These are phyloP conservation scores for Aphaenogaster floridana DNA, from an alignment of 1,140 invertebrate species.

Conservation along the genomic window DNA sequence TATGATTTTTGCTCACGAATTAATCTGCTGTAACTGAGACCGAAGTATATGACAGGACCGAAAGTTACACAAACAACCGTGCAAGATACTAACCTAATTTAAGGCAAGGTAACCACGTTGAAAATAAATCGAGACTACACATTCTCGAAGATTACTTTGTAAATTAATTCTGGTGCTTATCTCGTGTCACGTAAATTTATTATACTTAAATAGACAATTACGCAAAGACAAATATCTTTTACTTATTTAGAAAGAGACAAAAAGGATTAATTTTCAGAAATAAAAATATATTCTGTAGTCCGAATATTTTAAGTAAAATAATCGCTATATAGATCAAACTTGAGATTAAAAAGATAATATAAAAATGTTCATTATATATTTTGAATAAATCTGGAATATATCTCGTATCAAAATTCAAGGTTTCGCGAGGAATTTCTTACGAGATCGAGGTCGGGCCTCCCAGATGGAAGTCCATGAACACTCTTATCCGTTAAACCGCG, in stretches of 20 bases:
- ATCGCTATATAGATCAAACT: not conserved
- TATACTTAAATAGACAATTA: not conserved
- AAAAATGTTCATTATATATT: not conserved
- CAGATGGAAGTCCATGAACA: not conserved
- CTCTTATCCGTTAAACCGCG: constrained; percentile 1
- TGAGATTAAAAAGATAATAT: not conserved
- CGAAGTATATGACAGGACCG: constrained; percentile 3
- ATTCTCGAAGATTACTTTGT: constrained; percentile 20
- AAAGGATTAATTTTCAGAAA: not conserved
- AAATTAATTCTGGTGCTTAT: constrained; percentile 32
- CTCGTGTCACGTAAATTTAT: not conserved
- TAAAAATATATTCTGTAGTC: not conserved
- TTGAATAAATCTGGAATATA: not conserved
- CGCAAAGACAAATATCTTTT: not conserved
- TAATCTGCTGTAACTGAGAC: constrained; percentile 27
- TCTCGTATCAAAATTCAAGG: not conserved
- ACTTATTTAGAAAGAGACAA: not conserved
- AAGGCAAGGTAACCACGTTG: not conserved
- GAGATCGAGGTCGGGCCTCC: not conserved
- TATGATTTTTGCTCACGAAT: not conserved
- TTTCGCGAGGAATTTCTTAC: not conserved
- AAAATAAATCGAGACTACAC: constrained; percentile 5
- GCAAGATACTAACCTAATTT: not conserved
- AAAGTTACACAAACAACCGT: constrained; percentile 13
- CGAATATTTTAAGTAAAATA: not conserved